Base-by-base conservation (phyloP, 2,888 invertebrate genomes). In the Ophion ventricosus region DNA sequence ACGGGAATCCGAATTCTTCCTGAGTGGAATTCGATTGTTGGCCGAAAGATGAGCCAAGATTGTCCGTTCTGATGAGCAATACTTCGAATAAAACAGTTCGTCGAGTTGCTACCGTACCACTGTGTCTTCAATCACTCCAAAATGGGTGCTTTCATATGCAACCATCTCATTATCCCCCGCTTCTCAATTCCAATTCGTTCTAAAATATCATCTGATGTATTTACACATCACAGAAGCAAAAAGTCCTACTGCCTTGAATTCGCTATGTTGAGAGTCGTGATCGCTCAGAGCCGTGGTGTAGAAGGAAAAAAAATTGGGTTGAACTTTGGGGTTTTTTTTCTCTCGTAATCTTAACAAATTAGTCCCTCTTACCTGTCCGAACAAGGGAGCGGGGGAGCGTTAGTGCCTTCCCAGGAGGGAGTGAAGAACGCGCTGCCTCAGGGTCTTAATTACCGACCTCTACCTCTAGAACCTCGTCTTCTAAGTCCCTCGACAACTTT, bases 281-380 rank as follows among this genome's bases (percentile, higher is more conserved):
- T 61, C 75, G 59, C 43, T 61, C 64, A 43, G 43, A 79, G 64
- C 49, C 75, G 23, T 29, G 40, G 72, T 54, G 78, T 23, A 75
- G 75, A 5, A 8, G 70, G 74, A 77, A 79, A 80, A 54, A 79
- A 77, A 82, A 82, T 73, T 84, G 78, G 66, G 20, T 78, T 79
- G 79, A 87, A 81, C 83, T 87, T 85, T 84, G 82, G 73, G 73
- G 79, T 82, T 87, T 86, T 88, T 85, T 82, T 85, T 82, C 64
- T 77, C 81, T 63, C 43, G 85, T 89, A 88, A 89, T 88, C 88
- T 89, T 87, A 89, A 89, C 87, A 88, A 89, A 89, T 89, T 88
- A 89, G 89, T 84, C 76, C 74, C 86, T 77, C 81, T 83, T 59
- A 72, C 72, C 64, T 72, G 69, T 77, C 57, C 49, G 64, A 26